These are phyloP conservation scores for Euclidia mi DNA, from an alignment of 2,888 invertebrate genomes.

Conservation along the genomic window DNA sequence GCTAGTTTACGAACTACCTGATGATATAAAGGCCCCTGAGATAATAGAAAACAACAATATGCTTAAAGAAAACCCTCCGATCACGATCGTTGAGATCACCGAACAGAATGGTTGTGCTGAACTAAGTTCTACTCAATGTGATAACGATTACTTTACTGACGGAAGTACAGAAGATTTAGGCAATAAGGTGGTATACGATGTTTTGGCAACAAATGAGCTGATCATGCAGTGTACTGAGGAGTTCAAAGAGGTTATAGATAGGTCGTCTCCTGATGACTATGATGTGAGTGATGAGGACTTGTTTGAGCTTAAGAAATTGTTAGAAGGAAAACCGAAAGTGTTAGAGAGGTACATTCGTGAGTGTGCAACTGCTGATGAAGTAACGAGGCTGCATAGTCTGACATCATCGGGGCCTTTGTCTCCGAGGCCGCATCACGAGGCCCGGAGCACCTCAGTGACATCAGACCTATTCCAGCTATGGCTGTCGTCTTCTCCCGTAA, in stretches of 20 bases:
- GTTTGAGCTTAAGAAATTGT: slow-evolving; percentile 74
- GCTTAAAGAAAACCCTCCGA: slow-evolving; percentile 85
- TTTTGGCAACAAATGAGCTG: slow-evolving; percentile 74
- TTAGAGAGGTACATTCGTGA: slow-evolving; percentile 95
- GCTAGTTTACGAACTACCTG: slow-evolving; percentile 85
- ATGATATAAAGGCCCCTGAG: slow-evolving; percentile 73
- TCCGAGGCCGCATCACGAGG: slow-evolving; percentile 85
- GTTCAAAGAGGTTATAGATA: slow-evolving; percentile 80
- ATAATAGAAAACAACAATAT: slow-evolving; percentile 81
- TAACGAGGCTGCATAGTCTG: slow-evolving; percentile 90
- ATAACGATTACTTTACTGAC: slow-evolving; percentile 75
- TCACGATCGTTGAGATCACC: slow-evolving; percentile 84
- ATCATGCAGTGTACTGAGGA: slow-evolving; percentile 77
- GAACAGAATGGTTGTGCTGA: slow-evolving; percentile 87
- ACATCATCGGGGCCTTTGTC: slow-evolving; percentile 88
- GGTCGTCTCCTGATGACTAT: slow-evolving; percentile 80
- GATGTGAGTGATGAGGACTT: slow-evolving; percentile 78
- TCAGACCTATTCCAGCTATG: slow-evolving; percentile 96
- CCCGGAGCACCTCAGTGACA: slow-evolving; percentile 93
- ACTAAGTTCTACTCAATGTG: slow-evolving; percentile 71
- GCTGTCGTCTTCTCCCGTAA: slow-evolving; percentile 94
- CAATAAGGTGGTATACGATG: slow-evolving; percentile 82
- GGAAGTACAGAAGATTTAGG: slow-evolving; percentile 78
- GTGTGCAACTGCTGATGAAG: slow-evolving; percentile 92
- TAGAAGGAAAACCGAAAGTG: slow-evolving; percentile 90